Percentiles rank a stretch among this genome's conserved stretches.
Evolutionary conservation across 2,113 vertebrate species (phyloP).

Genomic region (Percina caprodes): DNA sequence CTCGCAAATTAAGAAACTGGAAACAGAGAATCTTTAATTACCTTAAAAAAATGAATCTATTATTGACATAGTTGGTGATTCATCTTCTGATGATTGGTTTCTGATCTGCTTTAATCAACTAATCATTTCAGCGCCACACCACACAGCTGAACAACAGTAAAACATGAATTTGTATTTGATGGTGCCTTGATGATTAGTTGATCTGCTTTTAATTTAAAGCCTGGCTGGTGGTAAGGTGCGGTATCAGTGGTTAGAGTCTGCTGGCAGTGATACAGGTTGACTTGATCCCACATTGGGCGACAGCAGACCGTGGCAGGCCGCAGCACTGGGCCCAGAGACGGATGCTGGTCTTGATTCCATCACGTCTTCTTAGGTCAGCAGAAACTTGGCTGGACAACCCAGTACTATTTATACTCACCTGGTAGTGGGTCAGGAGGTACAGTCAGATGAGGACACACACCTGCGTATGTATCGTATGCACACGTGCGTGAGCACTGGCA

Average conservation of each 20-base stretch:
- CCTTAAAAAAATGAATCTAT: background rate
- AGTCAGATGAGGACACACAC: slow-evolving; percentile 39
- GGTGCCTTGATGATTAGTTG: slow-evolving; percentile 15
- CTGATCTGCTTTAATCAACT: background rate
- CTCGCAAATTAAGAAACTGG: background rate
- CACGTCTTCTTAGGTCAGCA: slow-evolving; percentile 21
- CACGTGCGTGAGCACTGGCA: too few species aligned
- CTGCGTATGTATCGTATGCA: too few species aligned
- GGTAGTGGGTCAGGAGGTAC: slow-evolving; percentile 64
- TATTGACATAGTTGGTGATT: background rate
- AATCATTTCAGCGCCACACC: background rate
- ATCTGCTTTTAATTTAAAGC: slow-evolving; percentile 27
- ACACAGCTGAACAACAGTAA: background rate
- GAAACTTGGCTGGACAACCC: slow-evolving; percentile 38
- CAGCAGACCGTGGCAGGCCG: background rate
- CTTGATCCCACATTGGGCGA: background rate
- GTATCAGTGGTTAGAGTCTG: background rate
- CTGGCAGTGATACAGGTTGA: slow-evolving; percentile 24
- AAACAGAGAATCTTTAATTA: background rate
- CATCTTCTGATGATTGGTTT: background rate
- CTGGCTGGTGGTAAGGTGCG: background rate
- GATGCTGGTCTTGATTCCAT: slow-evolving; percentile 19
- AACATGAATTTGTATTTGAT: background rate
- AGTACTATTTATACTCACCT: slow-evolving; percentile 61
- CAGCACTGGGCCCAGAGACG: background rate